These are phyloP conservation scores for Gerosis bhagava DNA, from an alignment of 2,888 invertebrate species.

Conservation along the genomic window DNA sequence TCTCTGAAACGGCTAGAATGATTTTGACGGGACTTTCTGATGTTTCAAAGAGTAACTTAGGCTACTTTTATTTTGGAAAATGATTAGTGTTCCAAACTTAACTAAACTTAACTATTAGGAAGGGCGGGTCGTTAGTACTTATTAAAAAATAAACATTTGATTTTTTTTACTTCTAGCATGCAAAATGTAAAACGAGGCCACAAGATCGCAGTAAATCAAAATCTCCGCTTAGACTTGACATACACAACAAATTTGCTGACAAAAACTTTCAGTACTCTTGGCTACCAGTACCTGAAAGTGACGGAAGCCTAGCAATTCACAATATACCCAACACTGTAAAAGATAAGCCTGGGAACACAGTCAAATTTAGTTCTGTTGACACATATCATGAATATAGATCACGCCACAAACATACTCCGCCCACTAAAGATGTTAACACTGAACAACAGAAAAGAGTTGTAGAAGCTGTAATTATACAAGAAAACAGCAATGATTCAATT, in stretches of 20 bases:
- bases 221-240: slow-evolving; percentile 41
- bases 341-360: slow-evolving; percentile 53
- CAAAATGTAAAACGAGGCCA: slow-evolving; percentile 7
- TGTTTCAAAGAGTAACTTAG: no score
- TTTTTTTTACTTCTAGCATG: slow-evolving; percentile 3
- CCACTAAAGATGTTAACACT: slow-evolving; percentile 61
- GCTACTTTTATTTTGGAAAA: no score
- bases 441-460: slow-evolving; percentile 39
- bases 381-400: slow-evolving; percentile 74
- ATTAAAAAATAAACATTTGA: no score
- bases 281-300: slow-evolving; percentile 75
- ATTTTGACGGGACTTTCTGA: no score
- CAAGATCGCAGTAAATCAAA: slow-evolving; percentile 37
- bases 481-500: slow-evolving; percentile 41
- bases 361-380: slow-evolving; percentile 65
- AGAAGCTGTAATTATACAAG: slow-evolving; percentile 49
- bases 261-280: slow-evolving; percentile 67
- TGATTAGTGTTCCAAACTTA: no score
- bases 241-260: slow-evolving; percentile 40
- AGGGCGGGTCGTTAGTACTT: no score
- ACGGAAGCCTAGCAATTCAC: slow-evolving; percentile 61
- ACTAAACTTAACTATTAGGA: no score
- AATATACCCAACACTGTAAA: slow-evolving; percentile 56
- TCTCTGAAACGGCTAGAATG: no score
- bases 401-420: slow-evolving; percentile 71